These are phyloP conservation scores for Atrina japonica DNA, from an alignment of 2,888 invertebrate genomes.

Conservation along the genomic window DNA sequence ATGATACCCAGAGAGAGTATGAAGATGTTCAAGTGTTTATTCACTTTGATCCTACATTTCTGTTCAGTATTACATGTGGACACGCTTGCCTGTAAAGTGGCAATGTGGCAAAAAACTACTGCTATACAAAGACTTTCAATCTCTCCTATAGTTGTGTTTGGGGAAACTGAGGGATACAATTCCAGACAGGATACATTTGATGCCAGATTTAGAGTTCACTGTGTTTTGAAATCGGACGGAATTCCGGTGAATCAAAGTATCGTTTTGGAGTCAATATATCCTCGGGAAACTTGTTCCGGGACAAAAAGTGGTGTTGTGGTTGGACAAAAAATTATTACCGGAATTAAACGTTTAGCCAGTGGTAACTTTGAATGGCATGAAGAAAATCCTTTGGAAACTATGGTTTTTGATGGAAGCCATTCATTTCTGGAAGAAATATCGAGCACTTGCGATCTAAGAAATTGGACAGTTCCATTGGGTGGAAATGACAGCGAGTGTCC, in stretches of 20 bases:
- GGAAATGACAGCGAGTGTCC: slow-evolving; percentile 29
- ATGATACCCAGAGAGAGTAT: no score
- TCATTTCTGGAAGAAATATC: slow-evolving; percentile 26
- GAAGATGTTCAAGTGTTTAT: no score
- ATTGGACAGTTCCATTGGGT: slow-evolving; percentile 35
- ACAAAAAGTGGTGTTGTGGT: slow-evolving; percentile 8
- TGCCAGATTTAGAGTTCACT: slow-evolving; percentile 24
- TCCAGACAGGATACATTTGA: slow-evolving; percentile 13
- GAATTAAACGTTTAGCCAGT: slow-evolving; percentile 20
- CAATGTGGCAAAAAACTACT: slow-evolving; percentile 18
- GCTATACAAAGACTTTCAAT: slow-evolving; percentile 19
- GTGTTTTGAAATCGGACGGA: slow-evolving; percentile 32
- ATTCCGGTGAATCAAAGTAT: slow-evolving; percentile 25
- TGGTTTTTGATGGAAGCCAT: slow-evolving; percentile 22
- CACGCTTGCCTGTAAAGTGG: slow-evolving; percentile 17
- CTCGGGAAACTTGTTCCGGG: slow-evolving; percentile 23
- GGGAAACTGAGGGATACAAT: slow-evolving; percentile 13
- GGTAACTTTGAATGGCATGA: slow-evolving; percentile 42
- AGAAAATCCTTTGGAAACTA: slow-evolving; percentile 31
- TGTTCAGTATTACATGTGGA: no score
- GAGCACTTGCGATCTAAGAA: slow-evolving; percentile 30
- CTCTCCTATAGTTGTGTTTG: slow-evolving; percentile 27
- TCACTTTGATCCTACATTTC: no score
- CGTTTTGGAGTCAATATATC: slow-evolving; percentile 27
- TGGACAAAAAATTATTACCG: slow-evolving; percentile 18